Conservation (phyloP, 2,113 vertebrate genomes). For the Motacilla alba region DNA sequence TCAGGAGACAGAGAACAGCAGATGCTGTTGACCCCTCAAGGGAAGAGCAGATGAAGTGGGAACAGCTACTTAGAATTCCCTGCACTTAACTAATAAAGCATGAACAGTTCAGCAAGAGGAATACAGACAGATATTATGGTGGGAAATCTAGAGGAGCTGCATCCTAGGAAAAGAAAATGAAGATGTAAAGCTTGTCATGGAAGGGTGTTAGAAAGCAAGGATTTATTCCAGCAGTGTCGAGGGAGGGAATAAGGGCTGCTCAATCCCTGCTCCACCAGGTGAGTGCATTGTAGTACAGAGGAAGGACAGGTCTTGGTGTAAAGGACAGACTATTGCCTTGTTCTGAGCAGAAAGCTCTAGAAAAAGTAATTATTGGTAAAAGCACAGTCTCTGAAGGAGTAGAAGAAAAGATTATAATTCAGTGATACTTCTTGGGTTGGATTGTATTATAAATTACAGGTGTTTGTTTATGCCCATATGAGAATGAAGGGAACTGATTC, state of each 20-base stretch:
- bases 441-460: background rate
- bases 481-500: background rate
- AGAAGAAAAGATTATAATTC: background rate
- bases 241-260: background rate
- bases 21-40: background rate
- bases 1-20: background rate
- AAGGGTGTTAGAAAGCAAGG: background rate
- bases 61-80: conserved; percentile 32
- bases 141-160: background rate
- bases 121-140: background rate
- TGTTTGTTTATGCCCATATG: background rate
- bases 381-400: background rate
- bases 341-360: background rate
- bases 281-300: background rate
- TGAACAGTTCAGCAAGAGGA: background rate
- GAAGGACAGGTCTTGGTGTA: background rate
- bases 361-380: background rate
- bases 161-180: background rate
- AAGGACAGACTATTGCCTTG: background rate
- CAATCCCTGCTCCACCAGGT: background rate
- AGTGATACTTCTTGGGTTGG: background rate
- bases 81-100: background rate
- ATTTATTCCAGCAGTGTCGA: background rate
- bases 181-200: background rate
- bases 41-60: background rate